Conservation (phyloP, 1,140 invertebrate genomes). For the Protaetia brevitarsis region DNA sequence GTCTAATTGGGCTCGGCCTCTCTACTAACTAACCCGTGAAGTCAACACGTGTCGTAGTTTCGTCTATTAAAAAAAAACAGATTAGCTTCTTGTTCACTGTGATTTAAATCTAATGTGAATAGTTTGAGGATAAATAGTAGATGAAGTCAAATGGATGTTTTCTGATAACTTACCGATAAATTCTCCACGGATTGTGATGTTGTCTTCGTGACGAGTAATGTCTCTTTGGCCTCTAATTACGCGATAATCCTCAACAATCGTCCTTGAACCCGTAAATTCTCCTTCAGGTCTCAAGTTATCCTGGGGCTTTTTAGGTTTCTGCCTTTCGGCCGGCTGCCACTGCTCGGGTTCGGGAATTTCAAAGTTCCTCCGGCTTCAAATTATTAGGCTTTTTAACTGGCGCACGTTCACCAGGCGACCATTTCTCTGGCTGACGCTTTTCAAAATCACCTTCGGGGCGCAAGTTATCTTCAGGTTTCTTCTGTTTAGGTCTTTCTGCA, state of each 20-base stretch:
- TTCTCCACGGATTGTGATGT: conserved; percentile 58
- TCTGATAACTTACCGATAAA: conserved; percentile 49
- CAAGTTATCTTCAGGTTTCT: conserved; percentile 54
- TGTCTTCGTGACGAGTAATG: conserved; percentile 59
- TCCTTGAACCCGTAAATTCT: conserved; percentile 51
- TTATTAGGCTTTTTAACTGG: conserved; percentile 57
- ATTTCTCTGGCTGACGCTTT: conserved; percentile 49
- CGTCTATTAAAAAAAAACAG: conserved; percentile 55
- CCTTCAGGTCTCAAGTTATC: conserved; percentile 61
- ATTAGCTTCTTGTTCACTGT: too few species aligned
- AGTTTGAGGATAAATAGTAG: conserved; percentile 9
- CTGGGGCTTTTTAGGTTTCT: conserved; percentile 47
- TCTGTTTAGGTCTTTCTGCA: conserved; percentile 47
- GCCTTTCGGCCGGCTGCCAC: conserved; percentile 47
- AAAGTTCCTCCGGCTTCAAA: conserved; percentile 58
- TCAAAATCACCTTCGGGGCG: conserved; percentile 59
- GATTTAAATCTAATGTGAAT: neutral
- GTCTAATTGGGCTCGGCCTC: conserved; percentile 64
- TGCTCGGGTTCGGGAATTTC: conserved; percentile 47
- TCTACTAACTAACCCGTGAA: conserved; percentile 64
- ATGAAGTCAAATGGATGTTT: too few species aligned
- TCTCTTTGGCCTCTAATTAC: conserved; percentile 59
- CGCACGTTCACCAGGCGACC: conserved; percentile 56
- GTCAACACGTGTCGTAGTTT: conserved; percentile 62
- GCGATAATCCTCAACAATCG: conserved; percentile 57